Percentiles rank a stretch among this genome's conserved stretches.
phyloP scores from a whole-genome alignment of 2,797 vertebrate genomes.

The Coregonus ussuriensis region DNA sequence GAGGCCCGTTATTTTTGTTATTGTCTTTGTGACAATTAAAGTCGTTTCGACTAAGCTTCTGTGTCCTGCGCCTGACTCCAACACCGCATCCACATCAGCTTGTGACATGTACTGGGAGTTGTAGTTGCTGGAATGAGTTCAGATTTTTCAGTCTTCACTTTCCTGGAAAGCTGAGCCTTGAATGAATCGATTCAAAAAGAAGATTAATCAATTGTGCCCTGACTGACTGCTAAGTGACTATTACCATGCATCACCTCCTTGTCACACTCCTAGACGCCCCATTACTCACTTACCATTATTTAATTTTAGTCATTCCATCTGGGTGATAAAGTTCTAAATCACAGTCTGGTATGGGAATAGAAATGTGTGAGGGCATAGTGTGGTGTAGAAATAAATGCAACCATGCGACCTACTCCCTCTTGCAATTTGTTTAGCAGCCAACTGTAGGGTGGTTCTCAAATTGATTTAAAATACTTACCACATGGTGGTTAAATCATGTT shows the following conservation, averaged over 20 bases:
- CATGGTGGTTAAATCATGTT: no score
- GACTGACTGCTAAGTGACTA: slow-evolving; percentile 40
- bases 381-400: neutral
- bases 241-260: slow-evolving; percentile 33
- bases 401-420: no score
- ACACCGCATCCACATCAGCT: no score
- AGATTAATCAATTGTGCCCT: slow-evolving; percentile 45
- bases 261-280: slow-evolving; percentile 31
- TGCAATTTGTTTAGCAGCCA: no score
- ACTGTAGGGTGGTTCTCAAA: neutral
- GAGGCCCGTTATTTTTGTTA: no score
- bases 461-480: no score
- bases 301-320: slow-evolving; percentile 36
- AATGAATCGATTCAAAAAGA: slow-evolving; percentile 49
- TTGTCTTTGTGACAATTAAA: no score
- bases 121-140: neutral
- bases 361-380: neutral
- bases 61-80: no score
- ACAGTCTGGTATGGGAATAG: slow-evolving; percentile 18
- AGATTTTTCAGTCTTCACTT: slow-evolving; percentile 26
- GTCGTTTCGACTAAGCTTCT: no score
- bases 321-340: slow-evolving; percentile 56
- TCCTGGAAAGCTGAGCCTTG: slow-evolving; percentile 46
- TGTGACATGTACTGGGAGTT: neutral
- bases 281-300: slow-evolving; percentile 14